phyloP scores from a whole-genome alignment of 1,140 invertebrate genomes.

The Sycophaga agraensis region DNA sequence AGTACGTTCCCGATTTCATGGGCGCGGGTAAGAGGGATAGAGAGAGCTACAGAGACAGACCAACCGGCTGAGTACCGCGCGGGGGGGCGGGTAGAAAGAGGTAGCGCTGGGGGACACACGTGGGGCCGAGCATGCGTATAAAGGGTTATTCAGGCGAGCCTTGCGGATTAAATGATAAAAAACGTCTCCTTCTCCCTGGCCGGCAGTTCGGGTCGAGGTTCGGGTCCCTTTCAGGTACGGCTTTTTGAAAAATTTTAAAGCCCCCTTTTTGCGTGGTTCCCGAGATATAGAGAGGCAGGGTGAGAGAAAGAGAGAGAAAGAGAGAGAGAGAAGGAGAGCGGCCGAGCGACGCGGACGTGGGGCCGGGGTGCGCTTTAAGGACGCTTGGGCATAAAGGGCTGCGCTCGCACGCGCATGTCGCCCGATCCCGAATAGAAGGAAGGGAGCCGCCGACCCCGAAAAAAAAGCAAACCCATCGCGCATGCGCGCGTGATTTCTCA shows the following conservation, averaged over 20 bases:
- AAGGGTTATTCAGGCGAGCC: constrained; percentile 55
- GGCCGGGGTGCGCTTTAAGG: no score
- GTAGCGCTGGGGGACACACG: background rate
- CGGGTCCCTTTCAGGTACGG: constrained; percentile 29
- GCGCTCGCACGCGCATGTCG: no score
- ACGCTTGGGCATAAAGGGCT: no score
- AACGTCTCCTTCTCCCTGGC: constrained; percentile 7
- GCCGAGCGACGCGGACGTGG: no score
- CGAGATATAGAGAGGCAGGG: constrained; percentile 22
- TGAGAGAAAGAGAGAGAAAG: constrained; percentile 32
- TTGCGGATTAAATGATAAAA: constrained; percentile 58
- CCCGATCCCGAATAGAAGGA: no score
- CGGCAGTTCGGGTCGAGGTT: background rate
- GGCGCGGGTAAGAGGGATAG: background rate
- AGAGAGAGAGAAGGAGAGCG: constrained; percentile 29
- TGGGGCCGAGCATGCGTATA: constrained; percentile 37
- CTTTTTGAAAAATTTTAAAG: constrained; percentile 57
- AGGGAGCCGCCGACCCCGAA: constrained; percentile 24
- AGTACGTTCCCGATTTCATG: no score
- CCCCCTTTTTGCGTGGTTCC: constrained; percentile 32
- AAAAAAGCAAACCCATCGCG: constrained; percentile 28
- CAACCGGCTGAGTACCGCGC: background rate
- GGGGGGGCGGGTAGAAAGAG: background rate
- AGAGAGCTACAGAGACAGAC: background rate
- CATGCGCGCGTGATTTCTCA: constrained; percentile 46